These are phyloP conservation scores for Tiaroga cobitis DNA, from an alignment of 2,797 vertebrate genomes.

Conservation along the genomic window DNA sequence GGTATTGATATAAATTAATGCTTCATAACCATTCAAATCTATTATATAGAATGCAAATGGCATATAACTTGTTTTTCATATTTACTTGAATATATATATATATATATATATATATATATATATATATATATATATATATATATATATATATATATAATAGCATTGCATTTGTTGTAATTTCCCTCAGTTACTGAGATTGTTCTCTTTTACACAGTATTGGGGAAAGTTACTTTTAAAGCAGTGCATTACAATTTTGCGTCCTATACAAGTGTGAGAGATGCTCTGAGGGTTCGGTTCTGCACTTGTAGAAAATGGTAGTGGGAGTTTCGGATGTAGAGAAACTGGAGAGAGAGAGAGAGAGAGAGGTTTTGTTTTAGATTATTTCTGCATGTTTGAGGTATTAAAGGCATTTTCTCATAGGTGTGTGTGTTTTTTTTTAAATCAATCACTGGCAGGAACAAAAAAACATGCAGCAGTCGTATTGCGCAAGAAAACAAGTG, in stretches of 20 bases:
- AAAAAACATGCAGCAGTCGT: too few relatives aligned
- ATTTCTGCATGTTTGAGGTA: background rate
- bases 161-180: background rate
- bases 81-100: background rate
- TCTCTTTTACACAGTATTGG: too few relatives aligned
- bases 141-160: background rate
- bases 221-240: background rate
- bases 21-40: background rate
- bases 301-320: too few relatives aligned
- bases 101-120: too few relatives aligned
- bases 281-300: background rate
- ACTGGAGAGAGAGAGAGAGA: too few relatives aligned
- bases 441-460: background rate
- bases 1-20: background rate
- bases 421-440: background rate
- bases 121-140: too few relatives aligned
- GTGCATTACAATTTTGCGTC: background rate
- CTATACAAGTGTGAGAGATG: background rate
- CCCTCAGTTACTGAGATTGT: background rate
- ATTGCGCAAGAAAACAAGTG: background rate
- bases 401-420: background rate
- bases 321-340: too few relatives aligned
- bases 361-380: background rate
- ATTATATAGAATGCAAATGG: background rate
- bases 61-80: background rate